phyloP scores from a whole-genome alignment of 2,888 invertebrate genomes.

The Parascotia fuliginaria region DNA sequence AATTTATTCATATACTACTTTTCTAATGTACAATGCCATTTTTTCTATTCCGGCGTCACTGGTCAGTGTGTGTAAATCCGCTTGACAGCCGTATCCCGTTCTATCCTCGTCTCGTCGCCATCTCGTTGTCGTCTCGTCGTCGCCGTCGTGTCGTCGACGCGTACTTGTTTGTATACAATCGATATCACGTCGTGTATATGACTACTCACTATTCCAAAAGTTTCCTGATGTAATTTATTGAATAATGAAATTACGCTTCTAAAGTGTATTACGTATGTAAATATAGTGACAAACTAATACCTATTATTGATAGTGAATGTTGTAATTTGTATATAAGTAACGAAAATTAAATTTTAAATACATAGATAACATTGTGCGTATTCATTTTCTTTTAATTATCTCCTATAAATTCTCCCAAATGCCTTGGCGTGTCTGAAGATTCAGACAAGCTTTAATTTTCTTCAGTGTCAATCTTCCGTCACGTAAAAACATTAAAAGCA shows the following conservation, averaged over 20 bases:
- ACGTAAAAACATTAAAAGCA: too few relatives aligned
- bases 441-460: too few relatives aligned
- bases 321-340: slow-evolving; percentile 86
- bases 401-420: slow-evolving; percentile 6
- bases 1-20: slow-evolving; percentile 52
- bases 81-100: slow-evolving; percentile 37
- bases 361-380: slow-evolving; percentile 81
- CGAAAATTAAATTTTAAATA: slow-evolving; percentile 86
- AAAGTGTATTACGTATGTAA: slow-evolving; percentile 85
- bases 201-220: slow-evolving; percentile 73
- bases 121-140: neutral
- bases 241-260: slow-evolving; percentile 82
- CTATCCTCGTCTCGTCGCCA: slow-evolving; percentile 51
- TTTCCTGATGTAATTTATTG: slow-evolving; percentile 82
- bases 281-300: slow-evolving; percentile 84
- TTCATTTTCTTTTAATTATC: slow-evolving; percentile 53
- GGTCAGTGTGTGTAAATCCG: slow-evolving; percentile 24
- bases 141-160: slow-evolving; percentile 8
- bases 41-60: slow-evolving; percentile 68
- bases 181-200: slow-evolving; percentile 55
- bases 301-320: slow-evolving; percentile 84
- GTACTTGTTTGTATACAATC: slow-evolving; percentile 54
- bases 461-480: too few relatives aligned
- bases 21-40: slow-evolving; percentile 77
- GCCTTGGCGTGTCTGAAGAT: too few relatives aligned